A percentile compares a stretch with the other conserved stretches of the same genome.
Evolutionary conservation across 2,113 vertebrate species (phyloP).

Genomic region (Turnix velox): DNA sequence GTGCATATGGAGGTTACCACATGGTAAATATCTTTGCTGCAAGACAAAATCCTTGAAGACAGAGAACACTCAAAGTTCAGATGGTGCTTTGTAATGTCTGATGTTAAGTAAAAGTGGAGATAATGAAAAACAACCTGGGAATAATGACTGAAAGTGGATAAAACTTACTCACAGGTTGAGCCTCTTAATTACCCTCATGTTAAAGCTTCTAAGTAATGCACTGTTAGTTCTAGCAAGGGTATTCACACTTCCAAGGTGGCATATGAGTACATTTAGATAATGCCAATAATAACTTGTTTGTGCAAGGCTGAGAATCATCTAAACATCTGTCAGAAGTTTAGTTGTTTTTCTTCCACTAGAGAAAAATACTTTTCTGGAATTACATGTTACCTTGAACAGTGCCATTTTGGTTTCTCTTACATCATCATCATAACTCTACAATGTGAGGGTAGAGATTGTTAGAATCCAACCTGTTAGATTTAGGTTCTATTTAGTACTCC

Average conservation of each 20-base stretch:
- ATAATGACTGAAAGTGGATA: neutral
- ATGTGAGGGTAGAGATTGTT: neutral
- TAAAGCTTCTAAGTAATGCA: neutral
- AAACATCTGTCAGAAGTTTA: slow-evolving; percentile 28
- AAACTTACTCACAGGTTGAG: neutral
- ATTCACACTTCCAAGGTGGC: neutral
- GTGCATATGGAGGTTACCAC: slow-evolving; percentile 15
- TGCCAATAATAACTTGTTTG: neutral
- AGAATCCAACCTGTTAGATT: neutral
- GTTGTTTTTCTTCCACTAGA: neutral
- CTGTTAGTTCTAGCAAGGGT: neutral
- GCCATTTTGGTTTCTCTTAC: neutral
- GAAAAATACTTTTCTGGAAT: neutral
- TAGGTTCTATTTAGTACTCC: neutral
- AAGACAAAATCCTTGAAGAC: slow-evolving; percentile 15
- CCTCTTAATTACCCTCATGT: neutral
- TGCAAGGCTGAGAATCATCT: slow-evolving; percentile 13
- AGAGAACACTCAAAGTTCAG: neutral
- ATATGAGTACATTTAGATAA: neutral
- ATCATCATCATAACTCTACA: neutral
- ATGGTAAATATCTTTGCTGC: slow-evolving; percentile 49
- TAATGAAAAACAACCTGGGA: neutral
- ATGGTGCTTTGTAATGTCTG: neutral
- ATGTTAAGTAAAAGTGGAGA: neutral
- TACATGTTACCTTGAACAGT: neutral